Percentiles rank a stretch among this genome's conserved stretches.
These are phyloP conservation scores for Urocyon cinereoargenteus DNA, from an alignment of 2,797 vertebrate species.

Conservation along the genomic window DNA sequence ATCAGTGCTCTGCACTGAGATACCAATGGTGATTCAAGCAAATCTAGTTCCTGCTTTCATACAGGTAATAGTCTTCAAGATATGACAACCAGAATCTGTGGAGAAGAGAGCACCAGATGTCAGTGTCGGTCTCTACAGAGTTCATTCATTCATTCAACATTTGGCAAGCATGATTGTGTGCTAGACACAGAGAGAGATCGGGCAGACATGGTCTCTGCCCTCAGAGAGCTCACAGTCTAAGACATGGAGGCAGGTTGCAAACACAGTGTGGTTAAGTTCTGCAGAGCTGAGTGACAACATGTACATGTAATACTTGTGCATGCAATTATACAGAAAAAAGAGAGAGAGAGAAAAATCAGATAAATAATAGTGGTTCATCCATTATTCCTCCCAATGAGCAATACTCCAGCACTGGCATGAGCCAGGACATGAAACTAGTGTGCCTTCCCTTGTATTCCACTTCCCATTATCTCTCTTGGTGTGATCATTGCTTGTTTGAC, in stretches of 20 bases:
- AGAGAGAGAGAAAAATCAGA: neutral
- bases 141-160: neutral
- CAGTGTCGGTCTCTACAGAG: neutral
- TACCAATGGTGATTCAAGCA: neutral
- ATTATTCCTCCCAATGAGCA: neutral
- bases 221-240: neutral
- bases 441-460: accelerated
- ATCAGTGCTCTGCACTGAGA: neutral
- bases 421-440: neutral
- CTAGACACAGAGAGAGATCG: neutral
- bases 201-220: neutral
- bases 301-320: neutral
- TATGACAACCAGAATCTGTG: neutral
- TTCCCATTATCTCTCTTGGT: neutral
- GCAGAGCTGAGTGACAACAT: neutral
- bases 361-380: neutral
- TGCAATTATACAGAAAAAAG: neutral
- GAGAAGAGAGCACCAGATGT: neutral
- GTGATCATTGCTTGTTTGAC: neutral
- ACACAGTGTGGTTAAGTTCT: neutral
- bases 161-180: neutral
- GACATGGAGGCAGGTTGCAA: neutral
- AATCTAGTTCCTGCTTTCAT: constrained; percentile 28
- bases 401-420: neutral
- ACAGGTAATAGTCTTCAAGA: neutral